Conservation (phyloP, 2,888 invertebrate species). For the Steromphala cineraria region DNA sequence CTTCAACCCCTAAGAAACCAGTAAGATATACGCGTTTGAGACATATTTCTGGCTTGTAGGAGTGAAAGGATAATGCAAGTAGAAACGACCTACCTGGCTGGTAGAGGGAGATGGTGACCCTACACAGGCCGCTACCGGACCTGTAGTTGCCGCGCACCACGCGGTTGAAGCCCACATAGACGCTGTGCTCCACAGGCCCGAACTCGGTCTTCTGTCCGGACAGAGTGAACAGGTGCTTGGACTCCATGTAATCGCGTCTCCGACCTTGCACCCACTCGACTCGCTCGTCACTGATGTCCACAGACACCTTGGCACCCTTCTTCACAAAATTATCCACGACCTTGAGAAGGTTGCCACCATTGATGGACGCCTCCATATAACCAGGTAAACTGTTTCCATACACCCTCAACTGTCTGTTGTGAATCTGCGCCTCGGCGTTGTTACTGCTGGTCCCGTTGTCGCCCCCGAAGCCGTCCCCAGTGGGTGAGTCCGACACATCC, state of each 20-base stretch:
- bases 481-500: slow-evolving; percentile 68
- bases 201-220: slow-evolving; percentile 61
- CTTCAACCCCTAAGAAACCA: too few relatives aligned
- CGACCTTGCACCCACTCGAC: slow-evolving; percentile 62
- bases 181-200: slow-evolving; percentile 58
- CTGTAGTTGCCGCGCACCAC: slow-evolving; percentile 69
- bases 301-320: slow-evolving; percentile 53
- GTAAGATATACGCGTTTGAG: too few relatives aligned
- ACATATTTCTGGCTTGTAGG: too few relatives aligned
- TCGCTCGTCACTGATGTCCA: slow-evolving; percentile 65
- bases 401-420: slow-evolving; percentile 70
- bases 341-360: slow-evolving; percentile 69
- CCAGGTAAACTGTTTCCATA: slow-evolving; percentile 71
- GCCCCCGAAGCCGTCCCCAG: slow-evolving; percentile 70
- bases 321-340: slow-evolving; percentile 67
- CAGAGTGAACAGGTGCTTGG: slow-evolving; percentile 67
- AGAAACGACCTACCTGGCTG: slow-evolving; percentile 48
- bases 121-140: slow-evolving; percentile 69
- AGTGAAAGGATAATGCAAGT: too few relatives aligned
- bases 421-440: slow-evolving; percentile 71
- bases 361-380: slow-evolving; percentile 67
- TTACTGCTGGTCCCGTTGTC: slow-evolving; percentile 65
- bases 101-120: slow-evolving; percentile 54
- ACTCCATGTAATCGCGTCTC: slow-evolving; percentile 63
- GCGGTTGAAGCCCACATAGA: slow-evolving; percentile 71